Percentiles rank a stretch among this genome's conserved stretches.
These are phyloP conservation scores for Polyploca ridens DNA, from an alignment of 2,888 invertebrate genomes.

Conservation along the genomic window DNA sequence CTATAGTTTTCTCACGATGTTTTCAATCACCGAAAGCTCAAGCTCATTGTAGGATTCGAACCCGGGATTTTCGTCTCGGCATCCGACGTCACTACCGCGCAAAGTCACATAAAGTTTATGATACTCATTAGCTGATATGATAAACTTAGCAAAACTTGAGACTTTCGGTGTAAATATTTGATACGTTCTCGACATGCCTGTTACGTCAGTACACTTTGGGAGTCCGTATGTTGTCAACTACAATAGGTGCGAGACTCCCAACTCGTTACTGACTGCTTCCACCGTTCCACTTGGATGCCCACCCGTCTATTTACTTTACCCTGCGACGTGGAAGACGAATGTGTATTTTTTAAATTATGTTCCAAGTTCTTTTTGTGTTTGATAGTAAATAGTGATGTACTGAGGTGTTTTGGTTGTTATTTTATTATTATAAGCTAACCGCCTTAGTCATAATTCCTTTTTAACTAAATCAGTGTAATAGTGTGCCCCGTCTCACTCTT, in stretches of 20 bases:
- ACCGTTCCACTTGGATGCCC: neutral
- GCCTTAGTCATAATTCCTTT: no score
- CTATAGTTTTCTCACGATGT: no score
- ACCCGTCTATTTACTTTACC: neutral
- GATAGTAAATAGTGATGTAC: neutral
- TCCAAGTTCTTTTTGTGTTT: neutral
- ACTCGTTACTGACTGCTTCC: slow-evolving; percentile 6
- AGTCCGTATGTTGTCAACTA: slow-evolving; percentile 3
- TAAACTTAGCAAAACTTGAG: no score
- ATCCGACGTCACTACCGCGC: neutral
- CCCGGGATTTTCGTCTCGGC: no score
- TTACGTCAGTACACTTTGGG: neutral
- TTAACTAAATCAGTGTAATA: no score
- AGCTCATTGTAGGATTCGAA: no score
- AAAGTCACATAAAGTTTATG: neutral
- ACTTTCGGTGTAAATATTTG: neutral
- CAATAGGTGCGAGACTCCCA: slow-evolving; percentile 2
- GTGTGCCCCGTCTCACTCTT: no score
- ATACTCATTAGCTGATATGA: neutral
- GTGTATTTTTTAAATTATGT: slow-evolving; percentile 3
- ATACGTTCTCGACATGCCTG: neutral
- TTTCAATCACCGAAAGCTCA: no score
- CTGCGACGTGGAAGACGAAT: neutral
- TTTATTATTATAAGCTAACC: neutral
- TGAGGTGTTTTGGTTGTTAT: neutral